Base-by-base conservation (phyloP, 2,113 vertebrate genomes). In the Picathartes gymnocephalus region DNA sequence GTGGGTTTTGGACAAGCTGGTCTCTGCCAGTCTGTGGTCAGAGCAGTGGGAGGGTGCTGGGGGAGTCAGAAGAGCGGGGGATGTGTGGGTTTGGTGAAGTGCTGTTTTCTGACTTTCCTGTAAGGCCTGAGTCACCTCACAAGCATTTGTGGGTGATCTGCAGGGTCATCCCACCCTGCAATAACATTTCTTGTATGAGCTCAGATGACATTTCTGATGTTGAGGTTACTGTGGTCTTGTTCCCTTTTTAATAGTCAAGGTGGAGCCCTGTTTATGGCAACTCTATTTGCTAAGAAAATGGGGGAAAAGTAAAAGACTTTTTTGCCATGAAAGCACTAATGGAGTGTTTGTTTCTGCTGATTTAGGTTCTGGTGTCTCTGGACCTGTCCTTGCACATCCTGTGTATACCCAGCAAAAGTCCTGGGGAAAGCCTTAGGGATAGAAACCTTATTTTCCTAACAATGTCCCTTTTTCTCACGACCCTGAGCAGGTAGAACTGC, bases 291-390 rank as follows among this genome's bases (percentile, higher is more conserved):
- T 69, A 48, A 85, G 66, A 79, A 84, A 87, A 68, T 37, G 40
- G 53, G 72, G 73, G 53, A 4, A 62, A 87, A 79, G 42, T 65
- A 48, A 57, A 58, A 90, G 31, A 11, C 6, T 13, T 22, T 45
- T 69, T 61, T 89, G 57, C 57, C 33, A 33, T 79, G 42, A 54
- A 69, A 83, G 47, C 82, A 24, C 80, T 90, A 86, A 94, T 71
- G 72, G 53, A 94, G 86, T 39, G 37, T 95, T 91, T 93, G 65
- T 95, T 95, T 93, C 73, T 92, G 72, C 89, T 91, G 81, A 81
- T 94, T 93, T 93, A 95, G 92, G 69, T 88, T 93, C 56, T 94
- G 81, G 56, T 89, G 58, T 88, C 68, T 93, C 80, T 95, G 91
- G 88, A 92, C 68, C 81, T 88, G 91, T 69, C 69, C n/a, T 92